Conservation (phyloP, 2,113 vertebrate genomes). For the Lepisosteus osseus region DNA sequence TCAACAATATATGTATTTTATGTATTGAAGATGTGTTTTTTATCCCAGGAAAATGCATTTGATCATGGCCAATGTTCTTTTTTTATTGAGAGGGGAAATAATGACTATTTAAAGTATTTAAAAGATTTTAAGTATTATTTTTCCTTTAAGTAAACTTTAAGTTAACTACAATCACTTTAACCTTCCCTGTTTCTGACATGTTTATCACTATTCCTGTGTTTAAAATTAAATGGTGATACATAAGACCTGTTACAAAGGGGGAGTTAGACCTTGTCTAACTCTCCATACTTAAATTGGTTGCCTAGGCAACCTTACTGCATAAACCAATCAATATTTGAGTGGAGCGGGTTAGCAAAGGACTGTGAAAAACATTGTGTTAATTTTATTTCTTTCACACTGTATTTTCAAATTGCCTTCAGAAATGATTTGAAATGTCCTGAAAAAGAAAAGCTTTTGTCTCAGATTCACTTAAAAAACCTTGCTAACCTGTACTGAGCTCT, state of each 20-base stretch:
- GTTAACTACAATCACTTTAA: no score
- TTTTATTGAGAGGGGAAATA: no score
- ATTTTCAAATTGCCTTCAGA: background rate
- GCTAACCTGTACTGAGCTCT: background rate
- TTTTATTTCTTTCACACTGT: background rate
- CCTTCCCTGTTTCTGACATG: no score
- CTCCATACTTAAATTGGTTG: background rate
- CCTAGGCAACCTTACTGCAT: background rate
- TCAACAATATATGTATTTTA: no score
- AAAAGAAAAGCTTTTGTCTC: background rate
- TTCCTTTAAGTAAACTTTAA: no score
- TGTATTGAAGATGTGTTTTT: no score
- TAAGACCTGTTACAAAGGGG: background rate
- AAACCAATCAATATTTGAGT: slow-evolving; percentile 3
- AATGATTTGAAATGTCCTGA: background rate
- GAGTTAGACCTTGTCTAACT: background rate
- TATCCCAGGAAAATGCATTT: no score
- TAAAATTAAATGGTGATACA: no score
- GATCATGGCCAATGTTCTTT: no score
- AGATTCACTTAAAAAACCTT: background rate
- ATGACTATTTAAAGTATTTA: no score
- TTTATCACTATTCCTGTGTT: no score
- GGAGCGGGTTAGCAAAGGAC: background rate
- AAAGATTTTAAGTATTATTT: no score
- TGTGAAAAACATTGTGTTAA: background rate